phyloP scores from a whole-genome alignment of 2,113 vertebrate species.

The human (Homo sapiens) region DNA sequence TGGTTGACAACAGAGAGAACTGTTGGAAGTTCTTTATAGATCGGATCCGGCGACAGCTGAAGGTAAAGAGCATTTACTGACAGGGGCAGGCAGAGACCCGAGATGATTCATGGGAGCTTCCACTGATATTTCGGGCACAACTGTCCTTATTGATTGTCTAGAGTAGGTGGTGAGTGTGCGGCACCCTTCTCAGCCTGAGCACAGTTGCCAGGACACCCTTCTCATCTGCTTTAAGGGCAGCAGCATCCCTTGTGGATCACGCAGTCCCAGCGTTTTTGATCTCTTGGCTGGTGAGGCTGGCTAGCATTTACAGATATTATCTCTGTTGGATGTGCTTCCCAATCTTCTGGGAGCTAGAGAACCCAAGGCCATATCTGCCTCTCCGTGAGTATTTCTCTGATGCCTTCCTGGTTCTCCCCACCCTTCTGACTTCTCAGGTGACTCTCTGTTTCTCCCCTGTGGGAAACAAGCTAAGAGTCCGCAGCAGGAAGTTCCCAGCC shows the following conservation, averaged over 20 bases:
- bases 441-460: conserved; percentile 95
- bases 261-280: background rate
- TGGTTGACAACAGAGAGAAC: conserved; percentile 91
- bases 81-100: background rate
- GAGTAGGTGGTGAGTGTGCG: accelerated
- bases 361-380: background rate
- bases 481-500: conserved; percentile 94
- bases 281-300: background rate
- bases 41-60: conserved; percentile 90
- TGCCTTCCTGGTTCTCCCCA: background rate
- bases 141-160: background rate
- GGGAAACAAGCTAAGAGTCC: conserved; percentile 88
- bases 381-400: background rate
- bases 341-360: background rate
- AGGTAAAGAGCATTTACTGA: conserved; percentile 84
- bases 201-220: background rate
- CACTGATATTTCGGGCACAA: background rate
- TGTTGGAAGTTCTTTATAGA: conserved; percentile 98
- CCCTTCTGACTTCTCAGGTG: conserved; percentile 82
- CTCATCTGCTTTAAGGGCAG: background rate
- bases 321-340: background rate
- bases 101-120: background rate
- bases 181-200: background rate
- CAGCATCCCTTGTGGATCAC: background rate
- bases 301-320: background rate